phyloP scores from a whole-genome alignment of 2,888 invertebrate species.

The Andrena bicolor region DNA sequence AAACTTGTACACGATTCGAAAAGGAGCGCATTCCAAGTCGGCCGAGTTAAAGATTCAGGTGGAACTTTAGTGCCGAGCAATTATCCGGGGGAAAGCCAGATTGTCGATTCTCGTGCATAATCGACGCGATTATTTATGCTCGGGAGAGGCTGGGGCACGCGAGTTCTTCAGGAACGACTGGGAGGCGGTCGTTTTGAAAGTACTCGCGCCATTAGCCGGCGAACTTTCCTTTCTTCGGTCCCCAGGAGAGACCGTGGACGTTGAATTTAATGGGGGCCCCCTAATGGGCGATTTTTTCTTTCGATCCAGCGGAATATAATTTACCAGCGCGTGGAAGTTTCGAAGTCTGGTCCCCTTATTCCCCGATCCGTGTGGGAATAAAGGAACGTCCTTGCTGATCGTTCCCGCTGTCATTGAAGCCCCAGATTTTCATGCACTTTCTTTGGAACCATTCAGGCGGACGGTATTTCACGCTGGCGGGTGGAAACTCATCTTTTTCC shows the following conservation, averaged over 20 bases:
- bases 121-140: constrained; percentile 52
- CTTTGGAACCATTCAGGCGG: constrained; percentile 3
- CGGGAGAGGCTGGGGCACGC: constrained; percentile 12
- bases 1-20: neutral
- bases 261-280: constrained; percentile 68
- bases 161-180: constrained; percentile 29
- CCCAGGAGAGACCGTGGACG: constrained; percentile 58
- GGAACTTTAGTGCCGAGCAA: neutral
- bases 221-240: constrained; percentile 62
- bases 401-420: too few species aligned
- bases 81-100: constrained; percentile 14
- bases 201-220: constrained; percentile 68
- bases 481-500: constrained; percentile 61
- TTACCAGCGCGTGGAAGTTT: constrained; percentile 38
- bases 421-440: neutral
- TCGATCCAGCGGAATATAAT: constrained; percentile 47
- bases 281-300: constrained; percentile 55
- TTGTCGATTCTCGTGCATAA: constrained; percentile 6
- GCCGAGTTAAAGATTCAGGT: neutral
- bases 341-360: too few species aligned
- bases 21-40: neutral
- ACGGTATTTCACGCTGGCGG: constrained; percentile 39
- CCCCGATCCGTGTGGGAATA: too few species aligned
- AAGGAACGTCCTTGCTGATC: too few species aligned
- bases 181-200: constrained; percentile 63